Conservation (phyloP, 1,140 invertebrate species). For the Hormaphis cornu region DNA sequence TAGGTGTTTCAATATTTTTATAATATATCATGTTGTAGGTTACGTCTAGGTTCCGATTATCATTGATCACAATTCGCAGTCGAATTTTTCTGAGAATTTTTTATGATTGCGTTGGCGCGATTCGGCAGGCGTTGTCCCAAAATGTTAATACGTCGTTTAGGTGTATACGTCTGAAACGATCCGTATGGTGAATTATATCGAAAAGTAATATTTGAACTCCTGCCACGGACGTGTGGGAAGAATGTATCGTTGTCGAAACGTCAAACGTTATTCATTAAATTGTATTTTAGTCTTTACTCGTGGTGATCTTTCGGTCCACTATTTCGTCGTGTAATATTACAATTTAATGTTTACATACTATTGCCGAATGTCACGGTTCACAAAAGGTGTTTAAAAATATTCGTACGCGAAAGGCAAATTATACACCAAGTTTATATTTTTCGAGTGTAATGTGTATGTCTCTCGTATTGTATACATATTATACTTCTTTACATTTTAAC, state of each 20-base stretch:
- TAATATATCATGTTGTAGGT: too few species aligned
- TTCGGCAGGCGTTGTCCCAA: slow-evolving; percentile 11
- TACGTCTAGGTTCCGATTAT: too few species aligned
- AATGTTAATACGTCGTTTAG: background rate
- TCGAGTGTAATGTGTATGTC: too few species aligned
- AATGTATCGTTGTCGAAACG: background rate
- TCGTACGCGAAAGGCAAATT: too few species aligned
- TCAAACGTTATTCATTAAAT: background rate
- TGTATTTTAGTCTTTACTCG: background rate
- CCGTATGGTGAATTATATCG: slow-evolving; percentile 8
- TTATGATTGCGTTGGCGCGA: slow-evolving; percentile 16
- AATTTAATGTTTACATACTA: too few species aligned
- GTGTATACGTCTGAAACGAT: background rate
- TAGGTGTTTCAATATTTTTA: too few species aligned
- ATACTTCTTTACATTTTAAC: too few species aligned
- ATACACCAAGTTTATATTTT: too few species aligned
- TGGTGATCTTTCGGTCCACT: too few species aligned
- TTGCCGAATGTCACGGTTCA: too few species aligned
- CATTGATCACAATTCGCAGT: background rate
- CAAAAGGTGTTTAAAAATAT: too few species aligned
- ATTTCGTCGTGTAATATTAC: background rate
- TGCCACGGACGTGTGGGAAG: background rate
- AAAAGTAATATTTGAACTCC: slow-evolving; percentile 11
- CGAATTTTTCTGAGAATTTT: slow-evolving; percentile 5
- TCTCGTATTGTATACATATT: too few species aligned